Evolutionary conservation across 2,888 invertebrate species (phyloP), one percentile per base, ranked within the genome.

Genomic region (Drosophila quinaria): DNA sequence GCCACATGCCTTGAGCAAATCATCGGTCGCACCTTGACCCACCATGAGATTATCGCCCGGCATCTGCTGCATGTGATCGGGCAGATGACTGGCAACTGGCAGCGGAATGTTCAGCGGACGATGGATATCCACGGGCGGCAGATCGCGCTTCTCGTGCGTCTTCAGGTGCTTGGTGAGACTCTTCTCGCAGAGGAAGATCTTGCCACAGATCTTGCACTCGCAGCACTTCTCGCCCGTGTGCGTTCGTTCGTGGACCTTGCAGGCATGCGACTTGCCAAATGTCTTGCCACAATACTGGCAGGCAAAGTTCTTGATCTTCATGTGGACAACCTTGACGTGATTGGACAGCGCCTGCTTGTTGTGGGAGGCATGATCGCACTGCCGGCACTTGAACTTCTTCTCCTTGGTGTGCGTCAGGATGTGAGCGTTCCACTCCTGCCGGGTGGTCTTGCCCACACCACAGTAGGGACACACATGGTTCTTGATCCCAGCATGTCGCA

Each of bases 401-500:
- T 92, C 92, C 68, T 91, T 90, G 33, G 92, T 92, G 69, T 92
- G 92, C 4, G 91, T 92, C 13, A 91, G 82, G 8, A 92, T 89
- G 65, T 92, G 92, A 3, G 91, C 91, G 41, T 92, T 92, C 87
- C 92, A 88, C 52, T 92, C 92, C 46, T 91, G 91, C 0, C 92
- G 76, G 3, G 92, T 92, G 1, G 92, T 92, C 56, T 92, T 92
- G 13, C 90, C 91, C 19, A 91, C 91, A 4, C 92, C 92, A 47
- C 92, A 92, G 41, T 92, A 91, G 0, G 92, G 91, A 41, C 92
- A 92, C 2, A 92, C 91, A 47, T 92, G 92, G 33, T 92, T 92
- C 62, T 91, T 91, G 51, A 92, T 92, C n/a, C 92, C 92, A 0
- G 91, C 91, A 63, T 92, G 92, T 0, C 92, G 90, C 88, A 92